Conservation (phyloP, 2,797 vertebrate genomes). For the Lagodon rhomboides region DNA sequence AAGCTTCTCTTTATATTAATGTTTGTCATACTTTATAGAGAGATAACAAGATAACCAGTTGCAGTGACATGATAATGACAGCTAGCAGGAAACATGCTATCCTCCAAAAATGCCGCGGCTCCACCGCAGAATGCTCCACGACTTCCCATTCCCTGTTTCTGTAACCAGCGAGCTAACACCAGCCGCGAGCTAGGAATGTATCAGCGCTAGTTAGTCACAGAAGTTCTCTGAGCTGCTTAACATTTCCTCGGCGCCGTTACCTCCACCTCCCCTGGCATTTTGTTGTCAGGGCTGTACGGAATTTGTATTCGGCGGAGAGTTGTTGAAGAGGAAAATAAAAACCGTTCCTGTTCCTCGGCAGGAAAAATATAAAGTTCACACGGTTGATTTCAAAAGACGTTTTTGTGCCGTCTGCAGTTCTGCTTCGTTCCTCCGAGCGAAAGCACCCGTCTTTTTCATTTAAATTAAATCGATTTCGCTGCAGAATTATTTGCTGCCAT, state of each 20-base stretch:
- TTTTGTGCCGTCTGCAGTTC: neutral
- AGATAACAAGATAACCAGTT: no score
- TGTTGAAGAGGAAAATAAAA: neutral
- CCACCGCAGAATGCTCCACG: no score
- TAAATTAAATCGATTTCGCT: neutral
- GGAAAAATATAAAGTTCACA: neutral
- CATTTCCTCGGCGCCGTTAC: neutral
- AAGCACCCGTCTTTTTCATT: neutral
- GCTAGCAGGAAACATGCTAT: no score
- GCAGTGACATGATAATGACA: no score
- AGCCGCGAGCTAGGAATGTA: neutral
- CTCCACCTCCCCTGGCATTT: neutral
- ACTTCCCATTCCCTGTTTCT: no score
- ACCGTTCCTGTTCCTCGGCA: no score
- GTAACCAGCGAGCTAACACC: neutral
- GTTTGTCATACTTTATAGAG: no score
- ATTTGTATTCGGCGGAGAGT: neutral
- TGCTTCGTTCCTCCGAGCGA: no score
- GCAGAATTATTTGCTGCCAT: neutral
- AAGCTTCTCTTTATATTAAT: no score
- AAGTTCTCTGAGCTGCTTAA: neutral
- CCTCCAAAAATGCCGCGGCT: no score
- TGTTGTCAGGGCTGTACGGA: neutral
- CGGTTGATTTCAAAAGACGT: neutral
- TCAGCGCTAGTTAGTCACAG: neutral